Evolutionary conservation across 2,888 invertebrate genomes (phyloP).

Genomic region (Malthinus seriepunctatus): DNA sequence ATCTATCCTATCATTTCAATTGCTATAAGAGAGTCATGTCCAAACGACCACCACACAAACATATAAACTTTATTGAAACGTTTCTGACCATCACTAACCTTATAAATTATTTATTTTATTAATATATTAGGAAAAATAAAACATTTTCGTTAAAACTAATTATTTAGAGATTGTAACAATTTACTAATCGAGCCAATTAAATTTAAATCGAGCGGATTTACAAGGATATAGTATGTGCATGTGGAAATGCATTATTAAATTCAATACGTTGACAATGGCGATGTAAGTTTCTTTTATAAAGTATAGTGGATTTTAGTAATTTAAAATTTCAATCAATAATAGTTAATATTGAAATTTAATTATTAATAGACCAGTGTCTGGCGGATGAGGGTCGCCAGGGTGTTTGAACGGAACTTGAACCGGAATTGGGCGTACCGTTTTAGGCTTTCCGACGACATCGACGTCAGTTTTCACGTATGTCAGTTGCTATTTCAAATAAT

Average conservation of each 20-base stretch:
- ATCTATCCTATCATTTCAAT: constrained; percentile 29
- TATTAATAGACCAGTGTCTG: constrained; percentile 23
- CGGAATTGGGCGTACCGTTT: constrained; percentile 25
- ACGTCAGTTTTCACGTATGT: constrained; percentile 30
- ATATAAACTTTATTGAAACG: constrained; percentile 16
- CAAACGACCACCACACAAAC: constrained; percentile 9
- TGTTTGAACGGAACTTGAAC: constrained; percentile 25
- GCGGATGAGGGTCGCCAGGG: constrained; percentile 25
- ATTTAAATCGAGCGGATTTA: no score
- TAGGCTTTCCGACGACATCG: constrained; percentile 30
- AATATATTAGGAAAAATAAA: not conserved
- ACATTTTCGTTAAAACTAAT: not conserved
- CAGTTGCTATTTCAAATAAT: constrained; percentile 33
- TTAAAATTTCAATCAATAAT: constrained; percentile 15
- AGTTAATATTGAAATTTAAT: constrained; percentile 24
- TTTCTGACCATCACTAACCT: not conserved
- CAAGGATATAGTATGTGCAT: no score
- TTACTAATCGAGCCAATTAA: no score
- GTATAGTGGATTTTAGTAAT: constrained; percentile 7
- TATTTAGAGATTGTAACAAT: no score
- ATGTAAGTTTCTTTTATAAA: not conserved
- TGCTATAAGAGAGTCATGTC: constrained; percentile 11
- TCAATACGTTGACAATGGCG: no score
- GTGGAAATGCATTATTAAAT: no score
- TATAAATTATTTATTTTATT: constrained; percentile 2